Base-by-base conservation (phyloP, 2,888 invertebrate species). In the Podabrus alpinus region DNA sequence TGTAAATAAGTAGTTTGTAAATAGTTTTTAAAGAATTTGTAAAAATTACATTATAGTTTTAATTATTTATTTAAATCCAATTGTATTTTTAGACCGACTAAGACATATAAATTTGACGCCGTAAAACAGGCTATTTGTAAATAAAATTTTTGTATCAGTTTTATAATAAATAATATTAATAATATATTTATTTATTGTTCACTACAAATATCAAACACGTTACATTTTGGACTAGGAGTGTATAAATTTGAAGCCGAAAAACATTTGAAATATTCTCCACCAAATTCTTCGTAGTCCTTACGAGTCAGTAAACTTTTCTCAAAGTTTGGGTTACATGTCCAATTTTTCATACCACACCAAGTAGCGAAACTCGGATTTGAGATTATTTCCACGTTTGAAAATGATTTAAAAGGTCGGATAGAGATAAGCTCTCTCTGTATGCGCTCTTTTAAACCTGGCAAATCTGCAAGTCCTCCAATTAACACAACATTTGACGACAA, bases 341-440 rank as follows among this genome's bases (percentile, higher is more conserved):
- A 95, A 78, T 93, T 91, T 74, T 92, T 90, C 0, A 96, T 96
- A 0, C 97, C 97, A 79, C 92, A 90, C 97, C 97, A 98, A 0
- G 94, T 92, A 84, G 96, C 94, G 3, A 97, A 86, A 25, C 90
- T 90, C 0, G 94, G 92, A 83, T 94, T 91, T 45, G 90, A 88
- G 0, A 94, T 92, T 80, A 91, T 89, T 15, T 89, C 90, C 0
- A 96, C 92, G 81, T 90, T 90, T 82, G 95, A 95, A 0, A 90
- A 90, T 0, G 97, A 95, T 84, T 94, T 91, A 85, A 97, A 97
- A 0, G 97, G 98, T 72, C 97, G 89, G 88, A 97, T 94, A 84
- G 95, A 95, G 29, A 92, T 89, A 0, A 98, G 88, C 84, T 97
- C 97, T 74, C 92, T 91, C 79, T 93, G 91, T 68, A 98, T 84